A percentile compares a stretch with the other conserved stretches of the same genome.
Conservation (phyloP, 2,113 vertebrate species). For the Dinomys branickii region DNA sequence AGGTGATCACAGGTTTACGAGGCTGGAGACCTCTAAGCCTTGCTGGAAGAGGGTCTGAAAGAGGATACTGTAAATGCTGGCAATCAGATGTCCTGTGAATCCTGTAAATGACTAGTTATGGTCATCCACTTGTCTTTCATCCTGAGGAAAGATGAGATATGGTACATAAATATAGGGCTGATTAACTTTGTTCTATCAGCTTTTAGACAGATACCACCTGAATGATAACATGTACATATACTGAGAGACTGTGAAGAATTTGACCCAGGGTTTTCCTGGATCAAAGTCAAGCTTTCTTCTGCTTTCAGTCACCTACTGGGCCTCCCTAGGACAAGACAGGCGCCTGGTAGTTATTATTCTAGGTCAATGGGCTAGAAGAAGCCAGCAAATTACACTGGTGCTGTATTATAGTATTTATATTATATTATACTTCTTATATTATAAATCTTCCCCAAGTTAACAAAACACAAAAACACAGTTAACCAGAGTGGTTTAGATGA, state of each 20-base stretch:
- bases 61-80: not conserved
- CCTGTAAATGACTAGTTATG: not conserved
- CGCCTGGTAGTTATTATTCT: not conserved
- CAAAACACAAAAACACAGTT: not conserved
- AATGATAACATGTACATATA: not conserved
- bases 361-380: not conserved
- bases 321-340: not conserved
- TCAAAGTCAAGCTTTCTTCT: not conserved
- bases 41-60: not conserved
- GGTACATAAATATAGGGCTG: not conserved
- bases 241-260: not conserved
- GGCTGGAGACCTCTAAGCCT: not conserved
- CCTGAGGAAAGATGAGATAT: not conserved
- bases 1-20: not conserved
- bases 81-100: not conserved
- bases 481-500: not conserved
- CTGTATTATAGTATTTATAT: not conserved
- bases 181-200: not conserved
- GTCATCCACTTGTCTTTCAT: not conserved
- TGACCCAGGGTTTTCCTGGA: not conserved
- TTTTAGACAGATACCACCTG: not conserved
- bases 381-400: not conserved
- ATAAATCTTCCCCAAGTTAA: not conserved
- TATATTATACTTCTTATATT: not conserved
- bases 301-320: not conserved